phyloP scores from a whole-genome alignment of 2,113 vertebrate genomes.

The Plecturocebus donacophilus region DNA sequence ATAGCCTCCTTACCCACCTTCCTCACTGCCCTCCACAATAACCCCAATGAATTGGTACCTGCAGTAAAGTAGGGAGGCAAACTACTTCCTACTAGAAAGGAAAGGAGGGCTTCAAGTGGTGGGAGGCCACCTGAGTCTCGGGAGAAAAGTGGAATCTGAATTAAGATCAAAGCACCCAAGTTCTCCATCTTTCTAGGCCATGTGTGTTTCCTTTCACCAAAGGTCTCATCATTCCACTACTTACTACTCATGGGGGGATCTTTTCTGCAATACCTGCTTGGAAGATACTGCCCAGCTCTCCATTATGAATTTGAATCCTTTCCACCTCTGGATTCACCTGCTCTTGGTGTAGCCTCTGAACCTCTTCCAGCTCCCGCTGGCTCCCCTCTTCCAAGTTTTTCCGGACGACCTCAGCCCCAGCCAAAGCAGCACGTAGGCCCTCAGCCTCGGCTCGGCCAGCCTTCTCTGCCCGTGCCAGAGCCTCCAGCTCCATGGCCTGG shows the following conservation, averaged over 20 bases:
- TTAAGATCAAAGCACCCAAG: not conserved
- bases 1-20: not conserved
- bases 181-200: not conserved
- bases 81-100: not conserved
- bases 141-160: not conserved
- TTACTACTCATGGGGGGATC: not conserved
- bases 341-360: constrained; percentile 68
- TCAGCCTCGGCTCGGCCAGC: constrained; percentile 47
- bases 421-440: constrained; percentile 69
- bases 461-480: constrained; percentile 51
- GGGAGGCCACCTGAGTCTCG: not conserved
- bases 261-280: not conserved
- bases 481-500: constrained; percentile 75
- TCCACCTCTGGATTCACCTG: constrained; percentile 59
- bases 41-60: not conserved
- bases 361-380: constrained; percentile 62
- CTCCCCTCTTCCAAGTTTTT: constrained; percentile 73
- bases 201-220: not conserved
- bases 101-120: not conserved
- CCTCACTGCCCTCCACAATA: not conserved
- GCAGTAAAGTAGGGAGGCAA: not conserved
- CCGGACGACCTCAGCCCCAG: constrained; percentile 57
- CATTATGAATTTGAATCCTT: not conserved
- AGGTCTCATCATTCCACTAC: not conserved
- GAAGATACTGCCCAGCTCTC: not conserved